Evolutionary conservation across 1,140 invertebrate species (phyloP), one percentile per base, ranked within the genome.

Genomic region (Drosophila ficusphila): DNA sequence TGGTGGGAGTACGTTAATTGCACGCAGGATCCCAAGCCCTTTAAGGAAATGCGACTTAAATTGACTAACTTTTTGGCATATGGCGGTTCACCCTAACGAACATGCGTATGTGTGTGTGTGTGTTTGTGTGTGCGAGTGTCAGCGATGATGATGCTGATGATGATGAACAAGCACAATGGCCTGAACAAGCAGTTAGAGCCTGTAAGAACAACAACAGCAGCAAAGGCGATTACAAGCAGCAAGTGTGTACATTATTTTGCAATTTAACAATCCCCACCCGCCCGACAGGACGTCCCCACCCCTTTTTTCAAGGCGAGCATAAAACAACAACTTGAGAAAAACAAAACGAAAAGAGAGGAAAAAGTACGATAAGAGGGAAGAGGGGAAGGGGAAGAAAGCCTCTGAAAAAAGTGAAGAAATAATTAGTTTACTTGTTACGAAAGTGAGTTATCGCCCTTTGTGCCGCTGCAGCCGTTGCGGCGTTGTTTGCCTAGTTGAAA

Each of bases 181-280:
- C 75, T 69, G 72, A 85, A 86, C 76, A 86, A 85, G 82, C 81
- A 86, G 81, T 86, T 74, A 70, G 77, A 86, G 82, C 61, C 81
- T 74, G 77, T 77, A 64, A 67, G 60, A 69, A 64, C 71, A 85
- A 70, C 81, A 81, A 68, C 56, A 79, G 61, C 70, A 69, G 75
- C 75, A 77, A 81, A 73, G 62, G 72, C 81, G 81, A 85, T 86
- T 85, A 86, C 81, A 88, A 86, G 64, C 82, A 76, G 77, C 78
- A 88, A 88, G 82, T 89, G 82, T 88, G 78, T 88, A 88, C 82
- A 88, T 88, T 82, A 88, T 88, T 88, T 88, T 82, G 83, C 78
- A 88, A 88, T 88, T 88, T 88, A 88, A 79, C 70, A 88, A 75
- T 60, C 74, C 54, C 33, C 46, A 58, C 39, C n/a, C n/a, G 27